Evolutionary conservation across 2,113 vertebrate species (phyloP).

Genomic region (Dasyurus viverrinus): DNA sequence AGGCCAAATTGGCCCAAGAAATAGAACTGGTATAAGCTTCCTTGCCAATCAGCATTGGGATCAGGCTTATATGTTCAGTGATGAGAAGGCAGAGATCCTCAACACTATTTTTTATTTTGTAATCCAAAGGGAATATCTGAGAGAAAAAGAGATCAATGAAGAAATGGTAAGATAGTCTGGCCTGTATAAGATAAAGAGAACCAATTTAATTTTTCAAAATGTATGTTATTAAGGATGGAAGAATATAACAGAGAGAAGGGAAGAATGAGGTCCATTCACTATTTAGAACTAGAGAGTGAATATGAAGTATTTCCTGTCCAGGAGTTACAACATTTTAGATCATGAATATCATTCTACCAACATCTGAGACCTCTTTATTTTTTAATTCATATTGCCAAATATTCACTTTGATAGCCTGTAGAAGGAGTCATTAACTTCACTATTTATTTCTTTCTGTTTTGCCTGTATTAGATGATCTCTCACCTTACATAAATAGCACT

Average conservation of each 20-base stretch:
- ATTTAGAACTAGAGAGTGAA: not conserved
- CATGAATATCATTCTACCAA: not conserved
- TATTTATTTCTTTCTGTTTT: not conserved
- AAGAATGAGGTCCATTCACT: not conserved
- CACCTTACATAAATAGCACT: not conserved
- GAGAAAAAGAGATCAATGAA: too few relatives aligned
- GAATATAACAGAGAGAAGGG: not conserved
- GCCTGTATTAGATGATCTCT: not conserved
- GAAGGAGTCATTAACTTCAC: not conserved
- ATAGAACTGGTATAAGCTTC: not conserved
- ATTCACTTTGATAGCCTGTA: not conserved
- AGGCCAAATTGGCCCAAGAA: not conserved
- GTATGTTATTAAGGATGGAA: not conserved
- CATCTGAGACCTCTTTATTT: not conserved
- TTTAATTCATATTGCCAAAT: not conserved
- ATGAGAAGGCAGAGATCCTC: too few relatives aligned
- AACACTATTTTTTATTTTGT: too few relatives aligned
- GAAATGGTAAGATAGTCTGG: too few relatives aligned
- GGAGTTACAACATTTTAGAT: not conserved
- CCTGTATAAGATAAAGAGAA: not conserved
- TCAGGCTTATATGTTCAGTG: not conserved
- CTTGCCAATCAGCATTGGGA: not conserved
- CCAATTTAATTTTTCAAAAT: not conserved
- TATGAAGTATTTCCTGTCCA: not conserved
- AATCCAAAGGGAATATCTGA: too few relatives aligned